phyloP scores from a whole-genome alignment of 1,140 invertebrate genomes.

The Condylostylus longicornis region DNA sequence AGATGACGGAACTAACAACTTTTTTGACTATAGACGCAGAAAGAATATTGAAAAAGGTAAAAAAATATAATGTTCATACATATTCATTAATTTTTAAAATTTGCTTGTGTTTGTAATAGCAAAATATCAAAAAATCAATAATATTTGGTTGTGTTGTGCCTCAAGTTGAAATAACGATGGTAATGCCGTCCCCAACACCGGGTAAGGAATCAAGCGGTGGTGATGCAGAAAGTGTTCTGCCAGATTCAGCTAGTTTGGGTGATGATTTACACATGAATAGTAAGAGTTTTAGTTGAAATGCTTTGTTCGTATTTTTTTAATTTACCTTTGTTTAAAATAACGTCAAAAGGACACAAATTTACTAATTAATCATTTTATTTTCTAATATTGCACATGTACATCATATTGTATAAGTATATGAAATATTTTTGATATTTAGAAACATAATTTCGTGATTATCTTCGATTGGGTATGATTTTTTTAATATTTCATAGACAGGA shows the following conservation, averaged over 20 bases:
- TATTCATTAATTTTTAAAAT: constrained; percentile 5
- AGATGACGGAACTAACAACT: constrained; percentile 60
- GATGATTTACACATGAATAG: constrained; percentile 45
- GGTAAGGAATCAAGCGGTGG: constrained; percentile 66
- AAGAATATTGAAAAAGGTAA: constrained; percentile 41
- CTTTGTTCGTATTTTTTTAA: constrained; percentile 1
- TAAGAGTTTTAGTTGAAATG: constrained; percentile 23
- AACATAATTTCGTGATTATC: too few relatives aligned
- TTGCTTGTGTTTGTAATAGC: constrained; percentile 10
- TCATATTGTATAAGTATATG: too few relatives aligned
- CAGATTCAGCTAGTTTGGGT: constrained; percentile 63
- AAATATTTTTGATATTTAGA: too few relatives aligned
- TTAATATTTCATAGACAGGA: too few relatives aligned
- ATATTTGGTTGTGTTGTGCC: constrained; percentile 62
- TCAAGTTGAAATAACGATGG: constrained; percentile 72
- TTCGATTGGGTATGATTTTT: too few relatives aligned
- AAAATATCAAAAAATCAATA: constrained; percentile 41
- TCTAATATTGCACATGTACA: too few relatives aligned
- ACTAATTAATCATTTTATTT: too few relatives aligned
- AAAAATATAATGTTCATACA: not conserved
- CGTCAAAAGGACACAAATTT: too few relatives aligned
- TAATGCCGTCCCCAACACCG: constrained; percentile 65
- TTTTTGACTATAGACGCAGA: constrained; percentile 67
- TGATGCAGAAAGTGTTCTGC: constrained; percentile 64
- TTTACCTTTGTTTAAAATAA: too few relatives aligned